These are phyloP conservation scores for Halictus quadricinctus DNA, from an alignment of 2,888 invertebrate species.

Conservation along the genomic window DNA sequence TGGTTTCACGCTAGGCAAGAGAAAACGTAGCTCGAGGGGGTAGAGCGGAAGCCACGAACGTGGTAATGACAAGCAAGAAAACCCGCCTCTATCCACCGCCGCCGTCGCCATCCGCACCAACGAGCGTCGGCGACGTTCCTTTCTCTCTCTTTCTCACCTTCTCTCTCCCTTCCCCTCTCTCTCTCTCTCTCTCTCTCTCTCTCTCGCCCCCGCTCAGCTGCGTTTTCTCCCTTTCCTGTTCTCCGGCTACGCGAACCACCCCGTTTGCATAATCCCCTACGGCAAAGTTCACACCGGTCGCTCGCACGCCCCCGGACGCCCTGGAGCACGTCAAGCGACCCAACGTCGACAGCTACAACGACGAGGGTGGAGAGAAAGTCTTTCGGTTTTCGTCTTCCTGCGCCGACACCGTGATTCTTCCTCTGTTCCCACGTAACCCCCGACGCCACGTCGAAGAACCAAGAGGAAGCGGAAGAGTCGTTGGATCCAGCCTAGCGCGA, in stretches of 20 bases:
- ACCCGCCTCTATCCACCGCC: conserved; percentile 58
- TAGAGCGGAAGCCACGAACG: conserved; percentile 70
- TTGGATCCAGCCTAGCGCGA: not conserved
- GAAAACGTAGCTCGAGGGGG: conserved; percentile 50
- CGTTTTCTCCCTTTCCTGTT: conserved; percentile 57
- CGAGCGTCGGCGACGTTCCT: conserved; percentile 46
- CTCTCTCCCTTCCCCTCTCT: conserved; percentile 1
- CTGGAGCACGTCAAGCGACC: conserved; percentile 58
- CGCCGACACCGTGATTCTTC: conserved; percentile 31
- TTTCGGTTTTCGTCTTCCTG: conserved; percentile 46
- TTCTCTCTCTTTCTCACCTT: conserved; percentile 34
- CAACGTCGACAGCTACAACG: conserved; percentile 58
- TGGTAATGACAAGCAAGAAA: conserved; percentile 77
- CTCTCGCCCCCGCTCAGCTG: conserved; percentile 27
- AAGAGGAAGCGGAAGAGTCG: conserved; percentile 3
- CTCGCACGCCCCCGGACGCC: conserved; percentile 66
- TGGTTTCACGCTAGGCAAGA: conserved; percentile 29
- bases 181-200: conserved; percentile 36
- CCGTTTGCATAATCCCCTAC: conserved; percentile 78
- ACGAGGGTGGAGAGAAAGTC: conserved; percentile 42
- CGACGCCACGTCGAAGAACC: not conserved
- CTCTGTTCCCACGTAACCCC: not conserved
- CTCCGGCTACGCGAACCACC: conserved; percentile 62
- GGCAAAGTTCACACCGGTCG: conserved; percentile 76
- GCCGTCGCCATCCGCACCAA: conserved; percentile 49